A percentile compares a stretch with the other conserved stretches of the same genome.
These are phyloP conservation scores for Harlomillsia oculata DNA, from an alignment of 1,140 invertebrate genomes.

Conservation along the genomic window DNA sequence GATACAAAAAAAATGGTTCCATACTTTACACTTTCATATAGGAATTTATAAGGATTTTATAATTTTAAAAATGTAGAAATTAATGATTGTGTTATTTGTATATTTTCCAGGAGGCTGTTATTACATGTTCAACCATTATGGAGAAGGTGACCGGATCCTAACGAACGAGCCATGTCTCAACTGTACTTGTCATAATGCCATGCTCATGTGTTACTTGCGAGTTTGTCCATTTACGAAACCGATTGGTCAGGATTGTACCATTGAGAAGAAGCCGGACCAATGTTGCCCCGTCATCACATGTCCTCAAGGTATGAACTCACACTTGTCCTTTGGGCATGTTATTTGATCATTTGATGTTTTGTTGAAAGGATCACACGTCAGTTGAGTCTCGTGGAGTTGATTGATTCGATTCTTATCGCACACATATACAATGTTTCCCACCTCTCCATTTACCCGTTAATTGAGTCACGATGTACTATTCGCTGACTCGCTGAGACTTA, in stretches of 20 bases:
- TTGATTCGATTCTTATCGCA: conserved; percentile 18
- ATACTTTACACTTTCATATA: too few species aligned
- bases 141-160: conserved; percentile 81
- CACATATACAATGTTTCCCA: conserved; percentile 1
- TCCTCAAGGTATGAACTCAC: conserved; percentile 61
- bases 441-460: conserved; percentile 18
- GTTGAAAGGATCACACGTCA: too few species aligned
- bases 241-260: conserved; percentile 78
- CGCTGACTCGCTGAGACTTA: too few species aligned
- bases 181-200: conserved; percentile 86
- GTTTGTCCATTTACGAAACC: conserved; percentile 89
- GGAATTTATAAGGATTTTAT: too few species aligned
- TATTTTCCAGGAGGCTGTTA: conserved; percentile 59
- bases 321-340: background rate
- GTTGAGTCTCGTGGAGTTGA: too few species aligned
- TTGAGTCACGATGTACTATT: conserved; percentile 27
- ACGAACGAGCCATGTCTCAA: conserved; percentile 91
- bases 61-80: too few species aligned
- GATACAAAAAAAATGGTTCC: too few species aligned
- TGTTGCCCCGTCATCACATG: conserved; percentile 88
- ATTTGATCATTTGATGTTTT: background rate
- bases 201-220: conserved; percentile 88
- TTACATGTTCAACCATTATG: conserved; percentile 86
- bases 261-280: conserved; percentile 79
- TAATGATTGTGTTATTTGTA: background rate